phyloP scores from a whole-genome alignment of 2,888 invertebrate genomes.

The Norana najaformis region DNA sequence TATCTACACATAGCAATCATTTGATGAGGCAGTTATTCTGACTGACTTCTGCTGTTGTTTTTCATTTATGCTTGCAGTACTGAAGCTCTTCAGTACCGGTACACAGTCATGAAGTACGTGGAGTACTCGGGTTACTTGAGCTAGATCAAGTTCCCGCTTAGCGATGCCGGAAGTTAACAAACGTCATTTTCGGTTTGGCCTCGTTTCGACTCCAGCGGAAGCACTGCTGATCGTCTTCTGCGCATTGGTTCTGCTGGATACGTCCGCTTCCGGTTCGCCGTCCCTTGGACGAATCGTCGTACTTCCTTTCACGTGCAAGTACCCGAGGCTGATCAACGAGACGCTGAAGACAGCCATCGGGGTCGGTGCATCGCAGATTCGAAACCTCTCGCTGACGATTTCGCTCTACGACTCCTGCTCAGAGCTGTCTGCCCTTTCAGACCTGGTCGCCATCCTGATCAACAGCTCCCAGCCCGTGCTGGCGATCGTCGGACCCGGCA shows the following conservation, averaged over 20 bases:
- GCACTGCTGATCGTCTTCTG: not conserved
- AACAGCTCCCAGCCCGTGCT: not conserved
- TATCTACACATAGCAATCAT: too few species aligned
- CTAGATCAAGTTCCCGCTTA: not conserved
- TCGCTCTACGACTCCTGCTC: conserved; percentile 7
- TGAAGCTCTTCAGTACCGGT: not conserved
- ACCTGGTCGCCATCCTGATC: not conserved
- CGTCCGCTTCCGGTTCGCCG: not conserved
- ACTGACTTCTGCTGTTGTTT: too few species aligned
- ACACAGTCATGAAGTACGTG: not conserved
- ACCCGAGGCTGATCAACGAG: not conserved
- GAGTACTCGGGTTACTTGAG: not conserved
- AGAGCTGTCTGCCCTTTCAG: not conserved
- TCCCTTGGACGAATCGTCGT: not conserved
- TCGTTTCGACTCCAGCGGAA: not conserved
- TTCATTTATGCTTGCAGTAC: not conserved
- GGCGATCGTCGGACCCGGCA: not conserved
- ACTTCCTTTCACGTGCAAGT: not conserved
- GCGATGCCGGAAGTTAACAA: not conserved
- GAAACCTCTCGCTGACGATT: not conserved
- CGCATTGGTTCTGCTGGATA: not conserved
- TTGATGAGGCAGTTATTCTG: not conserved
- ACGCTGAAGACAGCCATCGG: not conserved
- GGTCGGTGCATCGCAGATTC: not conserved
- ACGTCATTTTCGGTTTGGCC: not conserved